Conservation (phyloP, 1,140 invertebrate genomes). For the Sarcophaga bullata region DNA sequence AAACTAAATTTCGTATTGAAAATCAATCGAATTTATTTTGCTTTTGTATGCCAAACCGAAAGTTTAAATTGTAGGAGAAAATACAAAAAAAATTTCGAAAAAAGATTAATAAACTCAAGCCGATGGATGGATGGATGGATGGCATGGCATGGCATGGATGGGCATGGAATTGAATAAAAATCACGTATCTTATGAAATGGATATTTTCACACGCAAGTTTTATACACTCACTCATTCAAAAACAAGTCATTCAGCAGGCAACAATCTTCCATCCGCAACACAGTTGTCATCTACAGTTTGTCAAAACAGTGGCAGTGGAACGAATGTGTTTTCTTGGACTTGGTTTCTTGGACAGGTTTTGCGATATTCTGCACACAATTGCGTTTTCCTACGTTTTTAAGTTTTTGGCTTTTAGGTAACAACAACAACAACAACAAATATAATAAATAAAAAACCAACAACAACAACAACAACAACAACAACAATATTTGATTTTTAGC, state of each 20-base stretch:
- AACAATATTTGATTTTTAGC: not conserved
- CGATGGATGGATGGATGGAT: too few species aligned
- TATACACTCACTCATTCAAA: too few species aligned
- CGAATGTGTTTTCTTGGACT: slow-evolving; percentile 35
- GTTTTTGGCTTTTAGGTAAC: slow-evolving; percentile 6
- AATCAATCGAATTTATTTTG: too few species aligned
- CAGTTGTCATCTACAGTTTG: slow-evolving; percentile 40
- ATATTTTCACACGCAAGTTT: slow-evolving; percentile 38
- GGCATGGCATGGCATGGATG: too few species aligned
- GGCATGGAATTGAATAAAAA: slow-evolving; percentile 29
- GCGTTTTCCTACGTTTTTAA: slow-evolving; percentile 31
- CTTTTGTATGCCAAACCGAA: too few species aligned
- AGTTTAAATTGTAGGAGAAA: too few species aligned
- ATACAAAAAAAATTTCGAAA: too few species aligned
- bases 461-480: not conserved
- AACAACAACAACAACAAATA: not conserved
- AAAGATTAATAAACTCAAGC: slow-evolving; percentile 9
- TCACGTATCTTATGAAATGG: slow-evolving; percentile 33
- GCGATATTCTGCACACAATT: not conserved
- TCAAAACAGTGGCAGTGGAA: slow-evolving; percentile 40
- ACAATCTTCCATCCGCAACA: not conserved
- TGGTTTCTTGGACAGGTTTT: slow-evolving; percentile 14
- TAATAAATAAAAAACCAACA: slow-evolving; percentile 7
- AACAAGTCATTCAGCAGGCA: not conserved
- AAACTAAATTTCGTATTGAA: too few species aligned